These are phyloP conservation scores for Bellardia pandia DNA, from an alignment of 2,888 invertebrate genomes.

Conservation along the genomic window DNA sequence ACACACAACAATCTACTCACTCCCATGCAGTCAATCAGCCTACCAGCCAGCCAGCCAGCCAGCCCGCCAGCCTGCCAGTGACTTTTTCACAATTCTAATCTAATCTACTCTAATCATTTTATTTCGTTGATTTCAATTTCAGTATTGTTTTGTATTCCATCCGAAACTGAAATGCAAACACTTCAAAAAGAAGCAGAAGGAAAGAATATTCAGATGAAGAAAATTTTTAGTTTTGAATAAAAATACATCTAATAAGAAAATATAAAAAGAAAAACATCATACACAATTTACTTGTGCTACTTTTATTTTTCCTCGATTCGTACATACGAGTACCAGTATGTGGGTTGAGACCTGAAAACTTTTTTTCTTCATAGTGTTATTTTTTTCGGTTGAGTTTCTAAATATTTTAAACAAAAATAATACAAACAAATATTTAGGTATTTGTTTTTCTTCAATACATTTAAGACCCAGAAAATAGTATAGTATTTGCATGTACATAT, in stretches of 20 bases:
- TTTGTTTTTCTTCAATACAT: slow-evolving; percentile 30
- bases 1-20: slow-evolving; percentile 40
- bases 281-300: slow-evolving; percentile 66
- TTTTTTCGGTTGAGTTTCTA: slow-evolving; percentile 23
- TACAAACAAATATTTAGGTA: slow-evolving; percentile 23
- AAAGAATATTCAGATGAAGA: not conserved
- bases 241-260: not conserved
- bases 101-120: slow-evolving; percentile 3
- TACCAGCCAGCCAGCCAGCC: not conserved
- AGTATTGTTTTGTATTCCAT: slow-evolving; percentile 42
- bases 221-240: not conserved
- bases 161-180: slow-evolving; percentile 3
- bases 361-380: slow-evolving; percentile 30
- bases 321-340: slow-evolving; percentile 25
- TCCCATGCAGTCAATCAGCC: slow-evolving; percentile 11
- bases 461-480: slow-evolving; percentile 42
- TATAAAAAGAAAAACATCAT: slow-evolving; percentile 15
- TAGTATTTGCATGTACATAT: not conserved
- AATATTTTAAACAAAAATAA: slow-evolving; percentile 1
- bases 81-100: slow-evolving; percentile 23
- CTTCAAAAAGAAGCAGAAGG: not conserved
- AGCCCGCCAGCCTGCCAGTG: not conserved
- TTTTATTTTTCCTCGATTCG: slow-evolving; percentile 48
- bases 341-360: slow-evolving; percentile 71
- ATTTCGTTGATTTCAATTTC: slow-evolving; percentile 24